Conservation (phyloP, 1,140 invertebrate genomes). For the Paralvinella palmiformis region DNA sequence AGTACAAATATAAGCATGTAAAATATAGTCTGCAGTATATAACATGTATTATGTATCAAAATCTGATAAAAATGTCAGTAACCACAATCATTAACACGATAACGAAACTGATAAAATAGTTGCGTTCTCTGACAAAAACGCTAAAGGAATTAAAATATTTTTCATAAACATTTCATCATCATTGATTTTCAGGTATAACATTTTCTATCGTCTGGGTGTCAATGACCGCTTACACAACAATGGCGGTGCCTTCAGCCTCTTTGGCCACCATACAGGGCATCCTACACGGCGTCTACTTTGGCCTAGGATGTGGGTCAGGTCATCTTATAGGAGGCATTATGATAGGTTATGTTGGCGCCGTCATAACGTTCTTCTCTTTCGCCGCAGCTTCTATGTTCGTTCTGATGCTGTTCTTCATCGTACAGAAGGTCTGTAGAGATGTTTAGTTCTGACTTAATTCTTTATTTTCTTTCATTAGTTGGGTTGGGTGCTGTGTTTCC, state of each 20-base stretch:
- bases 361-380: conserved; percentile 6
- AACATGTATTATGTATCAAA: too few species aligned
- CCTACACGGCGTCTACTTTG: conserved; percentile 20
- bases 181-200: conserved; percentile 17
- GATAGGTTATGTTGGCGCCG: conserved; percentile 15
- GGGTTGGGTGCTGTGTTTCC: too few species aligned
- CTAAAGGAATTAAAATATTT: too few species aligned
- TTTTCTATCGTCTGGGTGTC: conserved; percentile 20
- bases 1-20: too few species aligned
- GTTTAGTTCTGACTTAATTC: too few species aligned
- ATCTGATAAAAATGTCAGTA: too few species aligned
- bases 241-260: conserved; percentile 14
- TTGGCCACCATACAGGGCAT: conserved; percentile 20
- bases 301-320: conserved; percentile 13
- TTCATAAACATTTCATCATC: too few species aligned
- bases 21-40: too few species aligned
- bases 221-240: conserved; percentile 14
- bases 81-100: too few species aligned
- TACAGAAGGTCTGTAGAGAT: background rate
- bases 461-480: too few species aligned
- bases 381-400: background rate
- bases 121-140: too few species aligned
- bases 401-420: conserved; percentile 1
- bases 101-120: too few species aligned
- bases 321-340: conserved; percentile 18